phyloP scores from a whole-genome alignment of 2,888 invertebrate genomes.

The Luperina nickerlii region DNA sequence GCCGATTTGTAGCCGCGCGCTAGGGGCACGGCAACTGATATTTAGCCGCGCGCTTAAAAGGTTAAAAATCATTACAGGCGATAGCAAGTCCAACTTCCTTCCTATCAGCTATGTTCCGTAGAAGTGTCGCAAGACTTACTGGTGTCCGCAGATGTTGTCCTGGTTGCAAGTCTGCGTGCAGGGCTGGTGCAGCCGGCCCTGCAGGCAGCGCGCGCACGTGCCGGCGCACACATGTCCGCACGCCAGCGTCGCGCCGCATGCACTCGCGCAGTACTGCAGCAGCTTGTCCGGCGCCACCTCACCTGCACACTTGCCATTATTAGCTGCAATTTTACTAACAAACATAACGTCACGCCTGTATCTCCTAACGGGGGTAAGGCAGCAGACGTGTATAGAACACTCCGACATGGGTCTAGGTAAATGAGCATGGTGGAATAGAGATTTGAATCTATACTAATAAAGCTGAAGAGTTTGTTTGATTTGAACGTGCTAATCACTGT shows the following conservation, averaged over 20 bases:
- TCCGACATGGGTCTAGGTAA: neutral
- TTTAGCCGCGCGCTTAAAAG: too few species aligned
- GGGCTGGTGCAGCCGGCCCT: slow-evolving; percentile 84
- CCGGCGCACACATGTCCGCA: slow-evolving; percentile 89
- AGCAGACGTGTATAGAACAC: neutral
- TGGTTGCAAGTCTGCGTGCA: slow-evolving; percentile 90
- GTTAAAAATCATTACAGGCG: neutral
- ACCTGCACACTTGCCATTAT: slow-evolving; percentile 39
- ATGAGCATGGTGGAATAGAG: too few species aligned
- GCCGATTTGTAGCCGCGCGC: too few species aligned
- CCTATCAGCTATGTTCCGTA: neutral
- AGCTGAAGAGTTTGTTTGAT: too few species aligned
- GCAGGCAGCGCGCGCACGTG: slow-evolving; percentile 84
- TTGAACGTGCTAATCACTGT: too few species aligned
- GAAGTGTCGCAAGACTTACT: slow-evolving; percentile 73
- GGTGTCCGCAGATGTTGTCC: slow-evolving; percentile 91
- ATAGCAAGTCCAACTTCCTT: neutral
- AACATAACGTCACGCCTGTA: neutral
- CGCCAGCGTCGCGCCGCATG: slow-evolving; percentile 87
- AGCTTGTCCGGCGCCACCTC: slow-evolving; percentile 63
- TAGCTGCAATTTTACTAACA: neutral
- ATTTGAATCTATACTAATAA: too few species aligned
- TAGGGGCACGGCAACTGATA: too few species aligned
- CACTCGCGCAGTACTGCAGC: slow-evolving; percentile 80
- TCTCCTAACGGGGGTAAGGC: neutral